Conservation (phyloP, 2,113 vertebrate species). For the Hippopotamus amphibius region DNA sequence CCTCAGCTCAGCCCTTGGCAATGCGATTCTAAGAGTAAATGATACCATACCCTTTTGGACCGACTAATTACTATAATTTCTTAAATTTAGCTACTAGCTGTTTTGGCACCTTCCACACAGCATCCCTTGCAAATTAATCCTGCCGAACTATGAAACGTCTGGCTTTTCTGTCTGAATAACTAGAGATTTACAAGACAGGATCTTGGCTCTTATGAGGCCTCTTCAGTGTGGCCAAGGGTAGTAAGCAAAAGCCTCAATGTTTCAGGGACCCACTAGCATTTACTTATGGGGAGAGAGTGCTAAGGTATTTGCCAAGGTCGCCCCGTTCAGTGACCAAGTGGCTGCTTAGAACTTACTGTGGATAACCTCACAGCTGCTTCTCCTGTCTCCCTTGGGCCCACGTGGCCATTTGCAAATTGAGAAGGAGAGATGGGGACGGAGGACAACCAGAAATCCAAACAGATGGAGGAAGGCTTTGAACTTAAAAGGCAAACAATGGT, state of each 20-base stretch:
- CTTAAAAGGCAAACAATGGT: background rate
- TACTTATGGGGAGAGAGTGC: background rate
- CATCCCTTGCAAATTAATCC: background rate
- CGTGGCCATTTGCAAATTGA: background rate
- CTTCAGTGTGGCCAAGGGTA: background rate
- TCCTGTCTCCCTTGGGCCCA: background rate
- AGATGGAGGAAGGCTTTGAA: background rate
- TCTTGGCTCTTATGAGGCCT: background rate
- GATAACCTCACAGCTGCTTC: background rate
- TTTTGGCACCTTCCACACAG: background rate
- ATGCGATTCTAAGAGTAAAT: background rate
- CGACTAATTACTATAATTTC: slow-evolving; percentile 1
- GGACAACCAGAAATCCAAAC: background rate
- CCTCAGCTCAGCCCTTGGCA: background rate
- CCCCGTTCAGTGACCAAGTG: background rate
- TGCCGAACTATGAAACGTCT: background rate
- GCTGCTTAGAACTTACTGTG: background rate
- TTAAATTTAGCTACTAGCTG: slow-evolving; percentile 6
- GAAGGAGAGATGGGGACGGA: background rate
- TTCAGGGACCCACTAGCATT: background rate
- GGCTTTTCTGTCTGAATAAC: background rate
- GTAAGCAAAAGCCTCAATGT: background rate
- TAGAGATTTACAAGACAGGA: background rate
- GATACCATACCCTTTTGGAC: background rate
- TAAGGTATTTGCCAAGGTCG: background rate